These are phyloP conservation scores for Yasuhikotakia modesta DNA, from an alignment of 2,797 vertebrate genomes.

Conservation along the genomic window DNA sequence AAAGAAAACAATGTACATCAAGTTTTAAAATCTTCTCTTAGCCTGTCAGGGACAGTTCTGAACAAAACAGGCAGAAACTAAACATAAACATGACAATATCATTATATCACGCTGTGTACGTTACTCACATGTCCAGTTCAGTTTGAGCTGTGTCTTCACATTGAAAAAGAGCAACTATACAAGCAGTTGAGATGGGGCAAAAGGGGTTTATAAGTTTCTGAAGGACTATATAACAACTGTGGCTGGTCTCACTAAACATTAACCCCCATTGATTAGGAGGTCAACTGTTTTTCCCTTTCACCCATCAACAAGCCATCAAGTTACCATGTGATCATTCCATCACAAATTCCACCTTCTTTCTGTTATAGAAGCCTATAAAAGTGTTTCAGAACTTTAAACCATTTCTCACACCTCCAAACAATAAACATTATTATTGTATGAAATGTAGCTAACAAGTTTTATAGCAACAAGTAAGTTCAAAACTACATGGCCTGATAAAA, in stretches of 20 bases:
- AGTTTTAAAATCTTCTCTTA: background rate
- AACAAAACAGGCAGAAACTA: background rate
- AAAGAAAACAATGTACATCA: background rate
- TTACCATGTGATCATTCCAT: background rate
- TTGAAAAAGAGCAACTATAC: background rate
- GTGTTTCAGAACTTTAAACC: no score
- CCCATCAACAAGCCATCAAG: slow-evolving; percentile 12
- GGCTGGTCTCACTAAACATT: slow-evolving; percentile 42
- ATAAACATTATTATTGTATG: slow-evolving; percentile 1
- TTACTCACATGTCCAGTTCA: slow-evolving; percentile 23
- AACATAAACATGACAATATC: background rate
- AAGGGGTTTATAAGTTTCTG: background rate
- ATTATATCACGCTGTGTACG: background rate
- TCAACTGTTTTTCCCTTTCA: slow-evolving; percentile 11
- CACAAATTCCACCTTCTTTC: no score
- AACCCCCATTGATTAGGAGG: slow-evolving; percentile 42
- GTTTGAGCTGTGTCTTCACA: background rate
- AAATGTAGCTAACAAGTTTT: no score
- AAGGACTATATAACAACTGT: background rate
- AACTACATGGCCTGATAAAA: no score
- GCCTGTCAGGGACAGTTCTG: background rate
- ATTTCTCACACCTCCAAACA: no score
- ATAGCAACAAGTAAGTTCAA: no score
- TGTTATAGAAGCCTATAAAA: no score
- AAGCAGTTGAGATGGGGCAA: background rate